Evolutionary conservation across 2,113 vertebrate genomes (phyloP), one percentile per base, ranked within the genome.

Genomic region (Hippocampus zosterae): DNA sequence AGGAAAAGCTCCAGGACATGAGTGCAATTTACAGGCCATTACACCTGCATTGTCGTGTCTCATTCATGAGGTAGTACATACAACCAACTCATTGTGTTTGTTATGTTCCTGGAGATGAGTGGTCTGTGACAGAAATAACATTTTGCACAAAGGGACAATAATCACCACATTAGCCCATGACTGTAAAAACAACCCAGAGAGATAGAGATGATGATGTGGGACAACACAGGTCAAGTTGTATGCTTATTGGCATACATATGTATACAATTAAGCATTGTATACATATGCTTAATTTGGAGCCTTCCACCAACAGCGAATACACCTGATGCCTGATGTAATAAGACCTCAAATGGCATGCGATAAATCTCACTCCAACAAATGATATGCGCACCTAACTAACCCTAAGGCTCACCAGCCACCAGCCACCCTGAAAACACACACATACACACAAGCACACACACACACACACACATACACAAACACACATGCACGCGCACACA

Each of bases 1-100:
- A 71, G 59, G 75, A 72, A 74, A 74, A 13, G 61, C 44, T 73
- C 27, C 23, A 69, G 65, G 66, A 76, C 40, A 59, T 64, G 44
- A 72, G 71, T 66, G 59, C 1, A 59, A 52, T 64, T 70, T 76
- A 44, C 56, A 66, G 56, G 65, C 52, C 68, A 56, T 77, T 50
- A 74, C 29, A 76, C 59, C 46, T 59, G 68, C 9, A 1, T 15
- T 52, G 76, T 65, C 3, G 16, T 41, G 15, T 53, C 41, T 53
- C 15, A 78, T 67, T 33, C 55, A 71, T 7, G 0, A 25, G 57
- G 72, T 67, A 5, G 8, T 48, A 19, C 57, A 48, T 48, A 16
- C 27, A 3, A 25, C 53, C 57, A 56, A 60, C n/a, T 5, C 16
- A 52, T 44, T 66, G 53, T 42, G 74, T 77, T 74, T 42, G 60